A percentile compares a stretch with the other conserved stretches of the same genome.
phyloP scores from a whole-genome alignment of 2,113 vertebrate genomes.

The Chaenogobius annularis region DNA sequence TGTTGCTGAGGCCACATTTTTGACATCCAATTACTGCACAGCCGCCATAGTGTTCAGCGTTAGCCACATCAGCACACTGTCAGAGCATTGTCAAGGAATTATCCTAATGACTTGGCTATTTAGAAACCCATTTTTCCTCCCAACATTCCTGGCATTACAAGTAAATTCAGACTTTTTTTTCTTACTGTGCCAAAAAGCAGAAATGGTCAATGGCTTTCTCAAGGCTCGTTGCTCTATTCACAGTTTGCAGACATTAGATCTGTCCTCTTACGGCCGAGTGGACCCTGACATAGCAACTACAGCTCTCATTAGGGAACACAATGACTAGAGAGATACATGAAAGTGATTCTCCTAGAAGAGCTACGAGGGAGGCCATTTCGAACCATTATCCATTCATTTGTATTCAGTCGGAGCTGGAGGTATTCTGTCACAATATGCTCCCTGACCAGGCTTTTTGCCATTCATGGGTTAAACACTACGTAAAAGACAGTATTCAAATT shows the following conservation, averaged over 20 bases:
- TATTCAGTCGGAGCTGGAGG: slow-evolving; percentile 2
- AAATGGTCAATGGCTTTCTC: slow-evolving; percentile 21
- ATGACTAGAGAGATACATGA: slow-evolving; percentile 48
- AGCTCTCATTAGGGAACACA: slow-evolving; percentile 53
- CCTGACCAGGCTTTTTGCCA: not conserved
- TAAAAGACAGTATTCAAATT: slow-evolving; percentile 11
- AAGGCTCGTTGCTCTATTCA: slow-evolving; percentile 36
- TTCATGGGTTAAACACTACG: slow-evolving; percentile 19
- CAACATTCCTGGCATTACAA: slow-evolving; percentile 18
- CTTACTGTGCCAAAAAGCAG: slow-evolving; percentile 22
- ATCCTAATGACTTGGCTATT: slow-evolving; percentile 20
- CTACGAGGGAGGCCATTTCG: slow-evolving; percentile 5
- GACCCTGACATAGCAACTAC: slow-evolving; percentile 30
- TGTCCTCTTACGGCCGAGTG: slow-evolving; percentile 41
- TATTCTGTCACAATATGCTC: slow-evolving; percentile 12
- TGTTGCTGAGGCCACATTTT: slow-evolving; percentile 27
- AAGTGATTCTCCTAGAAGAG: slow-evolving; percentile 24
- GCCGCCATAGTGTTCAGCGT: slow-evolving; percentile 16
- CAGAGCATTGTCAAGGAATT: slow-evolving; percentile 6
- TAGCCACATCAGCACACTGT: slow-evolving; percentile 29
- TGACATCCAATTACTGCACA: slow-evolving; percentile 16
- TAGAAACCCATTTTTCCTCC: slow-evolving; percentile 20
- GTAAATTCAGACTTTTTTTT: slow-evolving; percentile 30
- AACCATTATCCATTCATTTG: slow-evolving; percentile 1
- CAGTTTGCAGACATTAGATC: slow-evolving; percentile 47